Base-by-base conservation (phyloP, 2,888 invertebrate species). In the Yponomeuta evonymella region DNA sequence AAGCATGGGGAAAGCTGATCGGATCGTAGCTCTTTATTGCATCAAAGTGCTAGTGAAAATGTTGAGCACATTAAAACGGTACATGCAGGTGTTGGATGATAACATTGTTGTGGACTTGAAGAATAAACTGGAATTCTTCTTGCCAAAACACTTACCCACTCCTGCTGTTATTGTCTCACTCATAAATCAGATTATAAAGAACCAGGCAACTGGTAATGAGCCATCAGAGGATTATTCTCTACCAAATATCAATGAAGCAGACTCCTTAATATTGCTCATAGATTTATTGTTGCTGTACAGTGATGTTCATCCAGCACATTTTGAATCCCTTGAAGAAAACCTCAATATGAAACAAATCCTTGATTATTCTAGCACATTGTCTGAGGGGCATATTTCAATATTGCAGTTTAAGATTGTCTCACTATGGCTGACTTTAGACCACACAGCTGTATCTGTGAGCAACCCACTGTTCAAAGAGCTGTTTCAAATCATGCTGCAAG, bases 401-500 rank as follows among this genome's bases (percentile, higher is more conserved):
- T 78, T 93, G 63, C 92, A 90, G 75, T 91, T 92, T 69, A 93
- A 92, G 82, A 80, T 91, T 15, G 89, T 89, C 5, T 93, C 88
- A 2, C 76, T 93, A 5, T 90, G 92, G 89, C 75, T 87, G 71
- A 93, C 75, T 72, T 83, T 84, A 72, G 93, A 93, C 70, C 92
- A 90, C 67, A 88, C 92, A 15, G 89, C 92, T 0, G 83, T 94
- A 72, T 90, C 93, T n/a, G 79, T 93, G 0, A 86, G 88, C 71
- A 92, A 93, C 75, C 76, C 88, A 12, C 88, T 94, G 76, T 94
- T 94, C 72, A 90, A 89, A 75, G 91, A 93, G 43, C 85, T 94
- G 2, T 86, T 94, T 70, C 83, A 86, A 1, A 94, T 94, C 6
- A 93, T 94, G 81, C 80, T 94, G 48, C 93, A 93, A 75, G 93